These are phyloP conservation scores for Myiozetetes cayanensis DNA, from an alignment of 2,113 vertebrate species.

Conservation along the genomic window DNA sequence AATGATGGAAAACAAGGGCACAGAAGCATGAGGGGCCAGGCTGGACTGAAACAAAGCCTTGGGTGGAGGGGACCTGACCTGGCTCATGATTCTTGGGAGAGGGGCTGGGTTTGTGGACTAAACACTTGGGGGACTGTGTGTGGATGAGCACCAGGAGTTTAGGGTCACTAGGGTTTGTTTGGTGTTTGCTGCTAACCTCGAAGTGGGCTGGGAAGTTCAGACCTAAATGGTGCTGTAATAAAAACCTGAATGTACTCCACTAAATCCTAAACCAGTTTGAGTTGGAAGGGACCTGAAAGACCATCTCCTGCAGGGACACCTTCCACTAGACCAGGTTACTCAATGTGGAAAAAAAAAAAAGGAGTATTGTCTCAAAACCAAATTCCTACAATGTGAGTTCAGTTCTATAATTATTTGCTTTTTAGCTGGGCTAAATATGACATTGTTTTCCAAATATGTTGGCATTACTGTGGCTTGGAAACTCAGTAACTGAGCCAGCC, in stretches of 20 bases:
- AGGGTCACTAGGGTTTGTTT: background rate
- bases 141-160: background rate
- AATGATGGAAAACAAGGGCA: background rate
- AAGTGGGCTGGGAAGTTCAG: background rate
- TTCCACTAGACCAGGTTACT: background rate
- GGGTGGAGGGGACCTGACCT: background rate
- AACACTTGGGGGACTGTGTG: background rate
- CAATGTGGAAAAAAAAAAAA: background rate
- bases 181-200: background rate
- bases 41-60: background rate
- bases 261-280: background rate
- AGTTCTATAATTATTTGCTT: background rate
- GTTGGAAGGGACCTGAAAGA: background rate
- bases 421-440: background rate
- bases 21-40: fast-evolving
- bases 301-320: background rate
- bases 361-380: background rate
- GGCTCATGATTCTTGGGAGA: background rate
- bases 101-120: background rate
- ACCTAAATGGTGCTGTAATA: background rate
- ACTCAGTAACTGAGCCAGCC: background rate
- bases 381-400: background rate
- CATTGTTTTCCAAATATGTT: background rate
- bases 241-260: background rate
- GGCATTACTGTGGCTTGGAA: background rate